phyloP scores from a whole-genome alignment of 1,140 invertebrate genomes.

The Danaus melanippus region DNA sequence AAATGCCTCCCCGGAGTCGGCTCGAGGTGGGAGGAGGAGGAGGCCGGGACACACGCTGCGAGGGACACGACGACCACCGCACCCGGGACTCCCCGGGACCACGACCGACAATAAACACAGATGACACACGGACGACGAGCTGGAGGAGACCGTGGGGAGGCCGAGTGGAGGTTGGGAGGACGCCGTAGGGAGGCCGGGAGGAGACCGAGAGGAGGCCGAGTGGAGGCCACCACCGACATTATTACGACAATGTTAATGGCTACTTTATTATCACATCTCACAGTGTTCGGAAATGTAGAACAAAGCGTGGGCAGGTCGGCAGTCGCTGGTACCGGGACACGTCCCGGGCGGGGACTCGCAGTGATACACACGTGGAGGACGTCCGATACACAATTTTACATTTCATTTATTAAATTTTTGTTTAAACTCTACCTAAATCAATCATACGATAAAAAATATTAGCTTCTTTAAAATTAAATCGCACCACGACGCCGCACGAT shows the following conservation, averaged over 20 bases:
- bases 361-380: no score
- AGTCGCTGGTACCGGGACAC: no score
- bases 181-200: no score
- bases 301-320: conserved; percentile 17
- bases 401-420: no score
- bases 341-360: no score
- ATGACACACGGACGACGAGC: conserved; percentile 10
- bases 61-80: no score
- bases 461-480: neutral
- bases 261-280: conserved; percentile 53
- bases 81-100: no score
- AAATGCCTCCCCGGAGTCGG: conserved; percentile 33
- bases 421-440: no score
- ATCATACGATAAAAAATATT: no score
- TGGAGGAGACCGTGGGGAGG: neutral
- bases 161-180: no score
- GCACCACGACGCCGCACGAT: neutral
- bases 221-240: conserved; percentile 8
- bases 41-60: conserved; percentile 3
- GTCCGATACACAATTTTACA: no score
- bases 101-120: conserved; percentile 1
- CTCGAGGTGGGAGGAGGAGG: conserved; percentile 1
- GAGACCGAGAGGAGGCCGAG: no score
- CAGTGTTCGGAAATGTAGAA: conserved; percentile 27
- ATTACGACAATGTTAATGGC: conserved; percentile 29